Conservation (phyloP, 2,888 invertebrate species). For the Tetranychus piercei region DNA sequence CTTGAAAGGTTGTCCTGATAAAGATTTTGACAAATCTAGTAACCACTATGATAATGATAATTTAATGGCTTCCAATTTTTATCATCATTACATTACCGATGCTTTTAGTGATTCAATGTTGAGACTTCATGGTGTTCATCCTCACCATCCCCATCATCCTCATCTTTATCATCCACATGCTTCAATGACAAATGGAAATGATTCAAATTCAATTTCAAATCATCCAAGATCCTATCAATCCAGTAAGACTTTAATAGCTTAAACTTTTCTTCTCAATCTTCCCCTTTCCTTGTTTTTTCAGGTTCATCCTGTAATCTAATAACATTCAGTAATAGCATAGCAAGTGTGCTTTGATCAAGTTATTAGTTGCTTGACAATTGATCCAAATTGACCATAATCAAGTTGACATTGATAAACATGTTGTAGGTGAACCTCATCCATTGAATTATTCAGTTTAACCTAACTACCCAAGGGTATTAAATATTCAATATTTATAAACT, state of each 20-base stretch:
- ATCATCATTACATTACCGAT: background rate
- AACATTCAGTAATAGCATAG: too few relatives aligned
- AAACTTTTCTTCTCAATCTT: too few relatives aligned
- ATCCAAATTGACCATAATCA: background rate
- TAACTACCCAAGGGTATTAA: background rate
- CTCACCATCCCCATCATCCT: background rate
- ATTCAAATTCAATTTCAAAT: background rate
- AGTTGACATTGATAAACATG: background rate
- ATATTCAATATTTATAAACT: too few relatives aligned
- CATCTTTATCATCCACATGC: background rate
- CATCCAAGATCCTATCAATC: background rate
- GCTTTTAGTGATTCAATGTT: conserved; percentile 1
- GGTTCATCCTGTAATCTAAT: too few relatives aligned
- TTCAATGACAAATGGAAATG: background rate
- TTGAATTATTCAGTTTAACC: background rate
- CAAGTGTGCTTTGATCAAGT: background rate
- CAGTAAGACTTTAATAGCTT: background rate
- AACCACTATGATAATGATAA: background rate
- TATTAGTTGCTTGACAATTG: background rate
- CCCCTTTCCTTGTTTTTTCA: background rate
- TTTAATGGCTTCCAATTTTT: background rate
- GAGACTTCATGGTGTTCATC: background rate
- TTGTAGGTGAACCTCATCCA: background rate
- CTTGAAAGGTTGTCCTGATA: background rate
- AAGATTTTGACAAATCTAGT: background rate